Percentiles rank a stretch among this genome's conserved stretches.
Evolutionary conservation across 2,888 invertebrate genomes (phyloP).

Genomic region (Acanthosepion lycidas): DNA sequence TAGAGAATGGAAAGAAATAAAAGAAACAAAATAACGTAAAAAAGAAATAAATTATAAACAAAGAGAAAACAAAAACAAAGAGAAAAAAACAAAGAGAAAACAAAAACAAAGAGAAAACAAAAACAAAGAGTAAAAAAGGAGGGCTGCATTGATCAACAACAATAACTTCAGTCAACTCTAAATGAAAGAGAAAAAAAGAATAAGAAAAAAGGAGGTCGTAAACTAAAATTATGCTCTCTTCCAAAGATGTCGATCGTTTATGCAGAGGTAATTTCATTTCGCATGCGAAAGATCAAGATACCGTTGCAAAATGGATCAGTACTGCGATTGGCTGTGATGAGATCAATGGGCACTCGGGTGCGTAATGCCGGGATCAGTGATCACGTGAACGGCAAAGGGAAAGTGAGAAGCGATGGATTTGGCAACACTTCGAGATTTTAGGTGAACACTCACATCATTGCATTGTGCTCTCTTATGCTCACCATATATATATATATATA

Average conservation of each 20-base stretch:
- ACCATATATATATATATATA: no score
- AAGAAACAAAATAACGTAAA: background rate
- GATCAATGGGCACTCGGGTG: background rate
- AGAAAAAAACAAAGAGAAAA: background rate
- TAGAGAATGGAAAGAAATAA: background rate
- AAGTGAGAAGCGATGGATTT: no score
- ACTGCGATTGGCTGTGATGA: background rate
- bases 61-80: background rate
- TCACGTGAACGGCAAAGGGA: background rate
- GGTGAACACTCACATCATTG: background rate
- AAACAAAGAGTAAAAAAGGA: background rate
- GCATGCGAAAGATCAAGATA: background rate
- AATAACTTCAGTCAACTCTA: background rate
- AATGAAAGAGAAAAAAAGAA: background rate
- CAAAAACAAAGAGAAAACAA: background rate
- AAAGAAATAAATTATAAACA: background rate
- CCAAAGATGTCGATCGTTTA: background rate
- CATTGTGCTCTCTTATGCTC: background rate
- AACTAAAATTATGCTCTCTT: background rate
- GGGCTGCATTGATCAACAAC: background rate
- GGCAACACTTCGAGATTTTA: background rate
- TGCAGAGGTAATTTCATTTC: conserved; percentile 33
- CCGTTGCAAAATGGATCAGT: conserved; percentile 16
- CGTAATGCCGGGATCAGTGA: background rate
- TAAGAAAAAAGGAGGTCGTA: background rate